Base-by-base conservation (phyloP, 2,797 vertebrate species). In the Babyrousa celebensis region DNA sequence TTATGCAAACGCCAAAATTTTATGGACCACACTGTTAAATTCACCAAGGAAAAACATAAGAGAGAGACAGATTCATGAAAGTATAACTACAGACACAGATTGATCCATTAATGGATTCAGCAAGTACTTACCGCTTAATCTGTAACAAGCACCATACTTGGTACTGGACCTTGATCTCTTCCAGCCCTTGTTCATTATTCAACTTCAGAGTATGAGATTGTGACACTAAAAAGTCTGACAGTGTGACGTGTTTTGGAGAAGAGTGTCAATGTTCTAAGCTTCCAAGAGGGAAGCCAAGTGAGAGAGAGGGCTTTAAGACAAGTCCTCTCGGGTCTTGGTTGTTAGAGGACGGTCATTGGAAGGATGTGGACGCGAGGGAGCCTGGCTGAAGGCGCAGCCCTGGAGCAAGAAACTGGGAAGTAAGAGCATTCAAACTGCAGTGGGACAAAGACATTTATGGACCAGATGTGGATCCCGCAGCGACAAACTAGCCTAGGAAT, bases 391-490 rank as follows among this genome's bases (percentile, higher is more conserved):
- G 23, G 27, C 11, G 77, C 11, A 40, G 65, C 12, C n/a, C 15
- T 21, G 27, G 17, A 48, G 12, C 56, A 96, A 75, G 15, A 23
- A 68, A 15, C 6, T 21, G 63, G 65, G 32, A 80, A 77, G 43
- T 65, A 91, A 80, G 10, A 77, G 7, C 29, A 29, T 85, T 48
- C 71, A 10, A 58, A 25, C 7, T 84, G 17, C n/a, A 87, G 27
- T 62, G 32, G 9, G 68, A 72, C n/a, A 56, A 72, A 87, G 27
- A 87, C 48, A 62, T 83, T 95, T 86, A 91, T 68, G 56, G 65
- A 32, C n/a, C 65, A 87, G n/a, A 27, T 83, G 18, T 83, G 52
- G 43, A 52, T 83, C 58, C 6, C 68, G 12, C 29, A 67, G 52
- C 36, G 75, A 86, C 65, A 92, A 89, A 90, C 65, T 56, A 87